Evolutionary conservation across 2,888 invertebrate genomes (phyloP).

Genomic region (Ferrisia virgata): DNA sequence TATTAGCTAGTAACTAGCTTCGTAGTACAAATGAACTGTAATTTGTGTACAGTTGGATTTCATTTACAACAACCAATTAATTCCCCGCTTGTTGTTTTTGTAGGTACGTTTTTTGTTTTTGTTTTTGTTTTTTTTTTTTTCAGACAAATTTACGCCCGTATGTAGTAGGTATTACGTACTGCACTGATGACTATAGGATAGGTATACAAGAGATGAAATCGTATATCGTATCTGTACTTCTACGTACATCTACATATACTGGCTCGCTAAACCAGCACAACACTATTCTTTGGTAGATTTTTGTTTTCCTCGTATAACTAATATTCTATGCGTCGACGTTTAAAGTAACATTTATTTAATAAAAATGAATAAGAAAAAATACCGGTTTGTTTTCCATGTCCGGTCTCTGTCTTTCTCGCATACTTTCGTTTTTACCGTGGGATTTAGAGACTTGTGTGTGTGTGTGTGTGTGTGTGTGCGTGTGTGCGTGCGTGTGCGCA

Average conservation of each 20-base stretch:
- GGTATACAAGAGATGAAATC: no score
- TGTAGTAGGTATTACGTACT: background rate
- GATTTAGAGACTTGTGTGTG: constrained; percentile 10
- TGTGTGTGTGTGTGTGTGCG: no score
- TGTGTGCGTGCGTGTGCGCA: no score
- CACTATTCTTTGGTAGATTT: background rate
- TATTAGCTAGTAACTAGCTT: no score
- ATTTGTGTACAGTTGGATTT: background rate
- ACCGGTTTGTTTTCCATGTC: constrained; percentile 23
- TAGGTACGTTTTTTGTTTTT: no score
- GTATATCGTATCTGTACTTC: background rate
- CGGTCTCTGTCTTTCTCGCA: constrained; percentile 26
- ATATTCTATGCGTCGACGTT: constrained; percentile 7
- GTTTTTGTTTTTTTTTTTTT: no score
- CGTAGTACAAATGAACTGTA: background rate
- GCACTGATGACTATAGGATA: no score
- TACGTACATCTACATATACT: no score
- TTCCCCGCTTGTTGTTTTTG: background rate
- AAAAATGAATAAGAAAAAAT: background rate
- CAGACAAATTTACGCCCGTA: background rate
- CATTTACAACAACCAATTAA: background rate
- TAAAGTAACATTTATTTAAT: constrained; percentile 11
- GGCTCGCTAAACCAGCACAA: background rate
- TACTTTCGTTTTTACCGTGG: constrained; percentile 30
- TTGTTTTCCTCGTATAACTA: constrained; percentile 1